These are phyloP conservation scores for Hexactinellida sp. DNA, from an alignment of 37 sponge, comb jelly and placozoan genomes.

Conservation along the genomic window DNA sequence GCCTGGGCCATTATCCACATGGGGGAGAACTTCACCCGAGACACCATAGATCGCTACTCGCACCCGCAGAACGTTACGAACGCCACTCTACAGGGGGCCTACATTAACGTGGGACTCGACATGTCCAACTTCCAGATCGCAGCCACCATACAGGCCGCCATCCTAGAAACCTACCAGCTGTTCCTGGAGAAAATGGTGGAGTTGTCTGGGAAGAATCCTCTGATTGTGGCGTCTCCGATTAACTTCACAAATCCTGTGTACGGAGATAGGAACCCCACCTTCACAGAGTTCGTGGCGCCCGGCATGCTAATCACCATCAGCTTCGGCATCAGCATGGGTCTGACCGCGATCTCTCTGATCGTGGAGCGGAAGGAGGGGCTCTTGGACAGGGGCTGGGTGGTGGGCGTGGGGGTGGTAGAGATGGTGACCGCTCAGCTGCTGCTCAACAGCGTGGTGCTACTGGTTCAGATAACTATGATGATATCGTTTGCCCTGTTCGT, in stretches of 20 bases:
- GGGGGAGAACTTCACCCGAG: conserved; percentile 32
- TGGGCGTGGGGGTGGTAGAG: conserved; percentile 31
- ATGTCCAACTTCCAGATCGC: conserved; percentile 29
- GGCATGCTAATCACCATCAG: conserved; percentile 56
- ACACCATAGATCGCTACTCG: not conserved
- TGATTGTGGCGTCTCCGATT: not conserved
- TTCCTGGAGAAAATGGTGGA: not conserved
- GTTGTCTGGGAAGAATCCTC: not conserved
- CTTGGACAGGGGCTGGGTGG: conserved; percentile 60
- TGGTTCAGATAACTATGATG: not conserved
- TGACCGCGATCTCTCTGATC: conserved; percentile 57
- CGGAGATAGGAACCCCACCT: conserved; percentile 31
- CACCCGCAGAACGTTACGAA: not conserved
- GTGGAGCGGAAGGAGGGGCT: conserved; percentile 68
- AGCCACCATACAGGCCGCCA: not conserved
- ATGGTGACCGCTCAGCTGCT: conserved; percentile 17
- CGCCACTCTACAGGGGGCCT: not conserved
- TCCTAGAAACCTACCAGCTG: not conserved
- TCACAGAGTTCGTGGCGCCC: conserved; percentile 70
- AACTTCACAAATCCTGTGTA: conserved; percentile 39
- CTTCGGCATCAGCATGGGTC: conserved; percentile 65
- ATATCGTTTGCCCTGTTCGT: not conserved
- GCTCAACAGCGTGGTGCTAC: not conserved
- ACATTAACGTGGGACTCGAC: conserved; percentile 32
- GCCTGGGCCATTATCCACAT: conserved; percentile 47